phyloP scores from a whole-genome alignment of 2,888 invertebrate genomes.

The Mesoligia furuncula region DNA sequence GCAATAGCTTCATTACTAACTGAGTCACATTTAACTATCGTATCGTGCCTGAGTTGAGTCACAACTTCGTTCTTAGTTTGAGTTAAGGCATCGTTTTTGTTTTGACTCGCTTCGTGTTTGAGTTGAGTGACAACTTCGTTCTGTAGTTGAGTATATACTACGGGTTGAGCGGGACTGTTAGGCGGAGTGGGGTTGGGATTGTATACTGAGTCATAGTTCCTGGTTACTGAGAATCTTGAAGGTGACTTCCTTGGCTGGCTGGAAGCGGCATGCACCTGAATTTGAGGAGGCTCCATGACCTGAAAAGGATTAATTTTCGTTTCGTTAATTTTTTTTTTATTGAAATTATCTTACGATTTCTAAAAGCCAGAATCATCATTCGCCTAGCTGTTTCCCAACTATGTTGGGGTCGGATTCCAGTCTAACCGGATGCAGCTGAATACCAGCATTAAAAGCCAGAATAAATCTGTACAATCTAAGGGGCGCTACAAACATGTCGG shows the following conservation, averaged over 20 bases:
- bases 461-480: background rate
- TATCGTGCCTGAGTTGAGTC: constrained; percentile 31
- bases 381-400: background rate
- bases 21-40: background rate
- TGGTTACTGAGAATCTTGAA: constrained; percentile 85
- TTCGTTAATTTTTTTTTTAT: background rate
- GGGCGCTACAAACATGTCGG: background rate
- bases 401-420: background rate
- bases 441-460: background rate
- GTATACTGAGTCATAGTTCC: constrained; percentile 85
- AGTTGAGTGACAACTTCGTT: constrained; percentile 51
- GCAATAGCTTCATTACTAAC: constrained; percentile 1
- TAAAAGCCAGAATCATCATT: background rate
- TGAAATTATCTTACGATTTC: background rate
- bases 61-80: constrained; percentile 39
- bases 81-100: constrained; percentile 16
- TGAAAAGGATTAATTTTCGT: constrained; percentile 58
- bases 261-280: constrained; percentile 90
- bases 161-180: constrained; percentile 57
- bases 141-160: constrained; percentile 50
- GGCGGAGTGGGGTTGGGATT: constrained; percentile 70
- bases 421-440: background rate
- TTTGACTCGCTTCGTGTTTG: constrained; percentile 32
- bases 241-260: constrained; percentile 89
- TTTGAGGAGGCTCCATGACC: constrained; percentile 85